Percentiles rank a stretch among this genome's conserved stretches.
phyloP scores from a whole-genome alignment of 92 coral and sea anemone species.

The Porites evermanni region DNA sequence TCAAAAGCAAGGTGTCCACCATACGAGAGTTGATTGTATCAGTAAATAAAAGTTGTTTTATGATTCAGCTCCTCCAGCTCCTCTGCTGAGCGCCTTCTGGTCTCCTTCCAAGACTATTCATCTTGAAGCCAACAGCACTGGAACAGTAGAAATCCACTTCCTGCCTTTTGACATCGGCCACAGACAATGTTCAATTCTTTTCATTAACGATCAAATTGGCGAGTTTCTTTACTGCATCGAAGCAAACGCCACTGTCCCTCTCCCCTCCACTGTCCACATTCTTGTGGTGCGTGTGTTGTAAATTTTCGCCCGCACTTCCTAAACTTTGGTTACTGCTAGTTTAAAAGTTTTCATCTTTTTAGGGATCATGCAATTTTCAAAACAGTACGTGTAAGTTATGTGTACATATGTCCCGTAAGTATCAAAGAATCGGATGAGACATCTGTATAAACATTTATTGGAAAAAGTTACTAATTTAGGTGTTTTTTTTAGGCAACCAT shows the following conservation, averaged over 20 bases:
- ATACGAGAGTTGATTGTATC: background rate
- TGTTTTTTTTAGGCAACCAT: conserved; percentile 87
- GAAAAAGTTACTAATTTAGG: background rate
- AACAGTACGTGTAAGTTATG: too few relatives aligned
- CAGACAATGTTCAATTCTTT: conserved; percentile 96
- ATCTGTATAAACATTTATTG: background rate
- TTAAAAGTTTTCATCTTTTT: too few relatives aligned
- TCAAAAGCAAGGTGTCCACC: too few relatives aligned
- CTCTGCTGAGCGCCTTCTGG: conserved; percentile 95
- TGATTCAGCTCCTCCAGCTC: conserved; percentile 55
- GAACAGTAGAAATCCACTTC: conserved; percentile 85
- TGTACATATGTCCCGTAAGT: too few relatives aligned
- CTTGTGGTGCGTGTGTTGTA: too few relatives aligned
- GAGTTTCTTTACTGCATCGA: conserved; percentile 98
- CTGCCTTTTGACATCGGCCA: conserved; percentile 91
- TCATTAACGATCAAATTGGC: conserved; percentile 94
- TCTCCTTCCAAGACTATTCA: conserved; percentile 76
- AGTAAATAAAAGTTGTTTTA: background rate
- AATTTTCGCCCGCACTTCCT: too few relatives aligned
- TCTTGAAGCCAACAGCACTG: conserved; percentile 80
- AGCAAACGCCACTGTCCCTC: conserved; percentile 88
- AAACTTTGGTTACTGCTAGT: too few relatives aligned
- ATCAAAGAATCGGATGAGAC: too few relatives aligned
- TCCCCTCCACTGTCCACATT: conserved; percentile 80
- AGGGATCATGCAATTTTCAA: too few relatives aligned